Conservation (phyloP, 2,113 vertebrate species). For the Procavia capensis region DNA sequence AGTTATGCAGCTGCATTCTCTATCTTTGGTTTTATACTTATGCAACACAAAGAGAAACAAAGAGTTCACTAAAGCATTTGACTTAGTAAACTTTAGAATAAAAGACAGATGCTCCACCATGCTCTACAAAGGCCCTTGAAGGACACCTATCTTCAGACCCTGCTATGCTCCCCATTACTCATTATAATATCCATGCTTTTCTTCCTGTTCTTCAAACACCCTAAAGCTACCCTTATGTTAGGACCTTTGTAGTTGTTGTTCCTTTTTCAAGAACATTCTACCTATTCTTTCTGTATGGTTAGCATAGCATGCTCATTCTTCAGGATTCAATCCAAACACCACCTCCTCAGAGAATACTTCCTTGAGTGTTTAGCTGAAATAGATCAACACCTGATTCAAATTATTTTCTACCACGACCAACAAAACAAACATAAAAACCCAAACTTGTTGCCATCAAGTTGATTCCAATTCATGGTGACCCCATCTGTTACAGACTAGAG, state of each 20-base stretch:
- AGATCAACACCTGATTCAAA: neutral
- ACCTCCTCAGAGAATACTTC: neutral
- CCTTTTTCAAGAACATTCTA: neutral
- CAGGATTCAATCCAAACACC: neutral
- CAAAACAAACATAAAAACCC: neutral
- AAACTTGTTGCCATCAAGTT: neutral
- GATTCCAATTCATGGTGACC: neutral
- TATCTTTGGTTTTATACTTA: slow-evolving; percentile 34
- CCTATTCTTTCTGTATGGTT: neutral
- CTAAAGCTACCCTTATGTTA: neutral
- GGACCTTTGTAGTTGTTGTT: neutral
- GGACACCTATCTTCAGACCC: neutral
- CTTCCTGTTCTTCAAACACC: neutral
- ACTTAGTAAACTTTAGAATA: neutral
- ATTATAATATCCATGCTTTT: neutral
- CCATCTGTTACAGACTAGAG: neutral
- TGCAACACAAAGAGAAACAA: slow-evolving; percentile 1
- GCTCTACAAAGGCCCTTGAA: neutral
- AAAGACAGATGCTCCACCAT: neutral
- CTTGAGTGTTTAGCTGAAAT: neutral
- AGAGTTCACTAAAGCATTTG: neutral
- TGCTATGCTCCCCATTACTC: neutral
- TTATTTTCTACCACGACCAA: neutral
- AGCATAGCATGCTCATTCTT: neutral
- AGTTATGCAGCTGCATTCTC: neutral